Evolutionary conservation across 2,113 vertebrate species (phyloP).

Genomic region (Perognathus longimembris): DNA sequence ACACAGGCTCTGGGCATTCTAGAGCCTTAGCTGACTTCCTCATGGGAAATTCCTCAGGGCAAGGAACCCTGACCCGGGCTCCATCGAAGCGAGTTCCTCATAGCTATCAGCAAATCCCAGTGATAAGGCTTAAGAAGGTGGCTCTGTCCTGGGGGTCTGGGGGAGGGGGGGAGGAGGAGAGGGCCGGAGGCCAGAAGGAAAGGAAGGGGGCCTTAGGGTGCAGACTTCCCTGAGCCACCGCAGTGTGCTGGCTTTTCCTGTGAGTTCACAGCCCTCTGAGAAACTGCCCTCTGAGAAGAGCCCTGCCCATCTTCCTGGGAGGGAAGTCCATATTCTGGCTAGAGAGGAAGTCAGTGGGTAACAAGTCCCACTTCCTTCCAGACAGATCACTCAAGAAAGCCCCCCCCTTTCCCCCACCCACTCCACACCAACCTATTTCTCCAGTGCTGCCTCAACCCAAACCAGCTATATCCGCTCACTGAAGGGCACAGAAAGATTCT

Average conservation of each 20-base stretch:
- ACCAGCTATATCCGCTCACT: background rate
- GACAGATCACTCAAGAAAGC: background rate
- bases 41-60: background rate
- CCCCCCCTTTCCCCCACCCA: background rate
- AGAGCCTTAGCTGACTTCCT: background rate
- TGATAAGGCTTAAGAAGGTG: background rate
- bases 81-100: background rate
- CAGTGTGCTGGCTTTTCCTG: background rate
- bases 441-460: conserved; percentile 4
- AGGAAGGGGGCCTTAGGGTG: background rate
- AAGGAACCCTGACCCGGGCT: background rate
- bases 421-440: background rate
- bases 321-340: background rate
- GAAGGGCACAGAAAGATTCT: background rate
- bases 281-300: background rate
- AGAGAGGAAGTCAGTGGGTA: background rate
- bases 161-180: no score
- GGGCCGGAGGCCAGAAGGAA: background rate
- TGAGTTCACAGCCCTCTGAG: background rate
- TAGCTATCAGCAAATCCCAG: background rate
- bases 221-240: background rate
- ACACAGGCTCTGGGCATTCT: background rate
- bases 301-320: background rate
- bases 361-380: conserved; percentile 19
- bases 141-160: background rate